Base-by-base conservation (phyloP, 2,888 invertebrate species). In the Sphaerophoria taeniata region DNA sequence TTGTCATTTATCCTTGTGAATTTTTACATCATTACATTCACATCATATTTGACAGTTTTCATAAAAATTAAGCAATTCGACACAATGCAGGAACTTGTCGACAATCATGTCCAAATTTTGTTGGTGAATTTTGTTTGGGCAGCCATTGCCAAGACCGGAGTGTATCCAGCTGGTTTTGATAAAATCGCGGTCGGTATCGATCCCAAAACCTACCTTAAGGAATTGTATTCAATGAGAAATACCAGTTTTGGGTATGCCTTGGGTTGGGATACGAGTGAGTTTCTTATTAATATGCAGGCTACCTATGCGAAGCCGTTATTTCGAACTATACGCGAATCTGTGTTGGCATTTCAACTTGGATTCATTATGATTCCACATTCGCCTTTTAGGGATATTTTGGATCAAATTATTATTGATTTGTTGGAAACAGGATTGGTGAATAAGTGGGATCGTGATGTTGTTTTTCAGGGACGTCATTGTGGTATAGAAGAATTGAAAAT, bases 31-130 rank as follows among this genome's bases (percentile, higher is more conserved):
- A 70, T 83, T 16, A 33, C 56, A 31, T 61, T 78, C 14, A 78
- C 83, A 14, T 78, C 83, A 33, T 83, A 58, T 45, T 43, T 83
- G 34, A 83, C 83, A 24, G 73, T 73, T 16, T 58, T 4, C 31
- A 78, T 83, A 2, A 45, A 70, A 58, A 31, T 83, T 9, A 63
- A 69, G 36, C 73, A 83, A 11, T 78, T 16, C 4, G 56, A 78
- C 6, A 78, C 78, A 0, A 6, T 78, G 2, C 14, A 61, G 3
- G 83, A 78, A 4, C 33, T 83, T 14, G 70, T 83, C 1, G 73
- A 69, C 0, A 78, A 83, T 14, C 63, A 83, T 36, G 31, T 78
- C 0, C 49, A 69, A 0, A n/a, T 83, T 2, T 34, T 78, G 83
- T 14, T 83, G 34, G 12, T 9, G 2, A 4, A 70, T n/a, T 53